Conservation (phyloP, 1,140 invertebrate genomes). For the Trissolcus basalis region DNA sequence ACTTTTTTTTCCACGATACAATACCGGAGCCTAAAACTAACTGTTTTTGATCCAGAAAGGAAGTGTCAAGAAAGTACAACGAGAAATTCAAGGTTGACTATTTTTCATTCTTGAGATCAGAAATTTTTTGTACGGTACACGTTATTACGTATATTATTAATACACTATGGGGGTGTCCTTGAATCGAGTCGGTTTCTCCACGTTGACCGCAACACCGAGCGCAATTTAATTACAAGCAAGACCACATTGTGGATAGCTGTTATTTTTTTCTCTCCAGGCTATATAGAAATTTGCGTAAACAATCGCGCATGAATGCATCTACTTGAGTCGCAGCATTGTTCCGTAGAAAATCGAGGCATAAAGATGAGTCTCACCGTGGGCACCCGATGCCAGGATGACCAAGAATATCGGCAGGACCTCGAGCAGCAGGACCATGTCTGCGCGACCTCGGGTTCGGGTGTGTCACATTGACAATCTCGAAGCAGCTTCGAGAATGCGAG, state of each 20-base stretch:
- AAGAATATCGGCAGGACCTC: constrained; percentile 63
- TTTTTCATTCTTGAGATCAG: constrained; percentile 14
- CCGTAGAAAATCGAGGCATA: not conserved
- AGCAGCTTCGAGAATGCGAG: constrained; percentile 16
- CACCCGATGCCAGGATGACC: constrained; percentile 60
- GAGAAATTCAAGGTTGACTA: constrained; percentile 28
- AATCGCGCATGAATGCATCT: too few relatives aligned
- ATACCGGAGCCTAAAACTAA: too few relatives aligned
- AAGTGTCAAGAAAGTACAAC: constrained; percentile 1
- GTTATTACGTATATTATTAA: constrained; percentile 17
- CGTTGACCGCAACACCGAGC: not conserved
- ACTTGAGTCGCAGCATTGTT: too few relatives aligned
- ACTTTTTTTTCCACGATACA: too few relatives aligned
- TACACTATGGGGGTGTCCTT: constrained; percentile 40
- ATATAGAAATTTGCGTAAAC: too few relatives aligned
- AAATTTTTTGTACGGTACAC: constrained; percentile 21
- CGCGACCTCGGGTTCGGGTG: constrained; percentile 42
- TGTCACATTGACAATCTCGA: constrained; percentile 64
- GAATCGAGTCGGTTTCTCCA: constrained; percentile 48
- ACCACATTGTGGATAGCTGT: too few relatives aligned
- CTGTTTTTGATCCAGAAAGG: too few relatives aligned
- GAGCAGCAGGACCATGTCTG: constrained; percentile 65
- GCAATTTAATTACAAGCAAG: too few relatives aligned
- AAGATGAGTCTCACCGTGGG: constrained; percentile 58
- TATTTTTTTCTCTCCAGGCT: too few relatives aligned